Percentiles rank a stretch among this genome's conserved stretches.
phyloP scores from a whole-genome alignment of 2,888 invertebrate genomes.

The Lagria hirta region DNA sequence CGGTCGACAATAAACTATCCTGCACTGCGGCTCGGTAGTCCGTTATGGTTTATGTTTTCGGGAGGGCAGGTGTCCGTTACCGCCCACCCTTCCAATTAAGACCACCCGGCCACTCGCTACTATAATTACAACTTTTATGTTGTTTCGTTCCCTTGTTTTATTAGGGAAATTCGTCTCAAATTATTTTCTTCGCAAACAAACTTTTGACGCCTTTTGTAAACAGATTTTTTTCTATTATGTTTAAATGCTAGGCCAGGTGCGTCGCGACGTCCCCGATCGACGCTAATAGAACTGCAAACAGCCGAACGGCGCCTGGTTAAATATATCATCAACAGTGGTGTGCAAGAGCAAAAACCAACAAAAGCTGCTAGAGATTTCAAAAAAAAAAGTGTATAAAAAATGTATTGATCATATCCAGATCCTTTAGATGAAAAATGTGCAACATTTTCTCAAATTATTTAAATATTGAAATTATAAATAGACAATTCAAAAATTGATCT shows the following conservation, averaged over 20 bases:
- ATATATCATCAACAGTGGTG: conserved; percentile 16
- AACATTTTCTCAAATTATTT: too few relatives aligned
- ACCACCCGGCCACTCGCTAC: conserved; percentile 12
- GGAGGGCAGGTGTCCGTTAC: conserved; percentile 15
- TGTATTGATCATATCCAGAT: too few relatives aligned
- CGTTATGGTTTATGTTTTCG: conserved; percentile 16
- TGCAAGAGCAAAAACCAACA: conserved; percentile 20
- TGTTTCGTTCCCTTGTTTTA: conserved; percentile 12
- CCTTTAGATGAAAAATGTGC: too few relatives aligned
- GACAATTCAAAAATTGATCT: too few relatives aligned
- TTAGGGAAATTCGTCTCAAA: conserved; percentile 12
- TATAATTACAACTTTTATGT: conserved; percentile 20
- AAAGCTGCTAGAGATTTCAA: too few relatives aligned
- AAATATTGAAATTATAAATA: too few relatives aligned
- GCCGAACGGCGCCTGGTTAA: conserved; percentile 24
- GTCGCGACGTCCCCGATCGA: conserved; percentile 15
- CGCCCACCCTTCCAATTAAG: conserved; percentile 10
- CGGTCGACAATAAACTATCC: too few relatives aligned
- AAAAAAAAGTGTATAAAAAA: too few relatives aligned
- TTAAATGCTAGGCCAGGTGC: conserved; percentile 1
- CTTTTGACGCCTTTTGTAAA: background rate
- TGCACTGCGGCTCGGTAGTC: too few relatives aligned
- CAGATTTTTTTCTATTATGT: conserved; percentile 1
- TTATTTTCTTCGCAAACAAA: background rate
- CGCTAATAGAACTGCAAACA: conserved; percentile 25